Evolutionary conservation across 2,888 invertebrate species (phyloP), one percentile per base, ranked within the genome.

Genomic region (Rotaria magnacalcarata): DNA sequence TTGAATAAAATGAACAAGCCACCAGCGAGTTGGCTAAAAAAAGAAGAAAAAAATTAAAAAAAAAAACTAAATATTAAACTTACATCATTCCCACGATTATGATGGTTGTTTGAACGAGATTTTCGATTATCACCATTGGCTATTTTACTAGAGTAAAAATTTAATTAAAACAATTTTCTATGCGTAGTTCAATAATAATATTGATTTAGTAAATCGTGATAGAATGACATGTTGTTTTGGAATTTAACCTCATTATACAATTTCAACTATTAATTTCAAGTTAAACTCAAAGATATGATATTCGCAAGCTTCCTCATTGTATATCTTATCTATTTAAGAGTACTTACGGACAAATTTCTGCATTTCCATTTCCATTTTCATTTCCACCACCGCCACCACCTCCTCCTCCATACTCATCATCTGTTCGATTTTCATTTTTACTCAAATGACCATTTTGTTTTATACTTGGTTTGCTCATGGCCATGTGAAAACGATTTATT

Each of bases 61-160:
- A 1, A 11, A 47, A 47, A 2, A 47, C 7, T 47, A 47, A 47
- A 47, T 10, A 47, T 2, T 54, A 21, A 54, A 54, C 21, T 7
- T 67, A 67, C 67, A 67, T 67, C 67, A 67, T 67, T 67, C 16
- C 27, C 67, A 34, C 67, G 67, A 67, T 67, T 54, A 54, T 19
- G 21, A 54, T 54, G 21, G 21, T 54, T 34, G 34, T 67, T 67
- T 16, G 27, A 27, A 67, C 34, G 67, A 41, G 34, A 41, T 67
- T 67, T 67, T 34, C 19, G 67, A 67, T 67, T 67, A 19, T 67
- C 34, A 34, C 34, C 67, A 67, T 67, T 67, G 7, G 67, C 8
- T 67, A 67, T 67, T 67, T 67, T 67, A 19, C 67, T 67, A 67
- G 6, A 67, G 50, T 34, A n/a, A 27, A 24, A 52, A 14, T 2